A percentile compares a stretch with the other conserved stretches of the same genome.
These are phyloP conservation scores for Virgularia gustaviana DNA, from an alignment of 92 coral and sea anemone species.

Conservation along the genomic window DNA sequence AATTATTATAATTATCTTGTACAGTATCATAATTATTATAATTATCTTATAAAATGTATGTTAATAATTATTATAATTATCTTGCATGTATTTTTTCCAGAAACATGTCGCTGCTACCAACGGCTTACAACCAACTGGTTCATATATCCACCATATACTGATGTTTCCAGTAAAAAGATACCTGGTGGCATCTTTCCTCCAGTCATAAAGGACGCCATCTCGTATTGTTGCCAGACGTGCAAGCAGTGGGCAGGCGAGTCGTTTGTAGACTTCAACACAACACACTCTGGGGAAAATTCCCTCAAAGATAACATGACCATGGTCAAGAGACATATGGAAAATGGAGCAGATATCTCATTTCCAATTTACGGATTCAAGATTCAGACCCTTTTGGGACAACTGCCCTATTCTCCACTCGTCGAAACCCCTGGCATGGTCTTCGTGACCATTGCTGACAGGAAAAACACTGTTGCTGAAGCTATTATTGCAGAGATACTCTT, in stretches of 20 bases:
- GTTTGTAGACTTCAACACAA: background rate
- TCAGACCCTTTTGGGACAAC: background rate
- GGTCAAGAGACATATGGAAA: background rate
- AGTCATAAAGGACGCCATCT: background rate
- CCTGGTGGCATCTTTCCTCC: background rate
- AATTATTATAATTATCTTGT: too few species aligned
- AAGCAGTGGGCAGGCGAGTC: background rate
- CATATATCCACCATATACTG: background rate
- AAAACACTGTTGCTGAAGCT: background rate
- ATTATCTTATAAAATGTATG: too few species aligned
- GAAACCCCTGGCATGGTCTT: background rate
- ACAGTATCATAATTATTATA: too few species aligned
- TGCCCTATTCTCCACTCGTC: background rate
- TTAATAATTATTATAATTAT: too few species aligned
- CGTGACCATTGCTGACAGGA: background rate
- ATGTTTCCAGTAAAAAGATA: background rate
- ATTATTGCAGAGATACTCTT: background rate
- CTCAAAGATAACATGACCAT: background rate
- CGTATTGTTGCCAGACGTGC: background rate
- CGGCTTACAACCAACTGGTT: background rate
- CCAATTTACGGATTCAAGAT: background rate
- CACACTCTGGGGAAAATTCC: background rate
- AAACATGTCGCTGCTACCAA: slow-evolving; percentile 2
- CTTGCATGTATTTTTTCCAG: too few species aligned
- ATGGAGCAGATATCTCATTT: background rate